Evolutionary conservation across 2,797 vertebrate species (phyloP).

Genomic region (Linurgus olivaceus): DNA sequence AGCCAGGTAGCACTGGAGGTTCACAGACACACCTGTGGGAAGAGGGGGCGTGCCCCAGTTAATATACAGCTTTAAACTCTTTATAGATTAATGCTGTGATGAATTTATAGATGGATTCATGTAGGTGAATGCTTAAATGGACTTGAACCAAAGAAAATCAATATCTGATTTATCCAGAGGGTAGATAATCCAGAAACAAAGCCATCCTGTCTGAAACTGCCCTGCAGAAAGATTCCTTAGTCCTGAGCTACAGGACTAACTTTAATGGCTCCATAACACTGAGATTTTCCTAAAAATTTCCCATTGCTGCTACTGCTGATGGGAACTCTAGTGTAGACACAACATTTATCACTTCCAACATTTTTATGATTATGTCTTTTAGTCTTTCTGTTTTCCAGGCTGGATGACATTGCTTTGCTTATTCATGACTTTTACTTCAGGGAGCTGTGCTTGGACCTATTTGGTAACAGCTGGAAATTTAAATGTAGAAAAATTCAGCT

Average conservation of each 20-base stretch:
- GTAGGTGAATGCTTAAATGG: neutral
- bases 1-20: neutral
- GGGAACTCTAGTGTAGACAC: neutral
- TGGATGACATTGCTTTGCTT: neutral
- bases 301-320: neutral
- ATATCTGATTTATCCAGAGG: neutral
- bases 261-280: neutral
- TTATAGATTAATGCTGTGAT: neutral
- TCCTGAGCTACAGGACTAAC: neutral
- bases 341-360: neutral
- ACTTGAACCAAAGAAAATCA: neutral
- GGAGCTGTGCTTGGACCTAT: neutral
- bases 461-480: neutral
- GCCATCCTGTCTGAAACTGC: neutral
- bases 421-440: slow-evolving; percentile 15
- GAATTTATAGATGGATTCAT: neutral
- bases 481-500: neutral
- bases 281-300: neutral
- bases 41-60: neutral
- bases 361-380: slow-evolving; percentile 9
- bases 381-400: neutral
- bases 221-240: neutral
- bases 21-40: neutral
- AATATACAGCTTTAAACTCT: neutral
- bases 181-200: neutral